Conservation (phyloP, 1,140 invertebrate genomes). For the Ceratitis capitata region DNA sequence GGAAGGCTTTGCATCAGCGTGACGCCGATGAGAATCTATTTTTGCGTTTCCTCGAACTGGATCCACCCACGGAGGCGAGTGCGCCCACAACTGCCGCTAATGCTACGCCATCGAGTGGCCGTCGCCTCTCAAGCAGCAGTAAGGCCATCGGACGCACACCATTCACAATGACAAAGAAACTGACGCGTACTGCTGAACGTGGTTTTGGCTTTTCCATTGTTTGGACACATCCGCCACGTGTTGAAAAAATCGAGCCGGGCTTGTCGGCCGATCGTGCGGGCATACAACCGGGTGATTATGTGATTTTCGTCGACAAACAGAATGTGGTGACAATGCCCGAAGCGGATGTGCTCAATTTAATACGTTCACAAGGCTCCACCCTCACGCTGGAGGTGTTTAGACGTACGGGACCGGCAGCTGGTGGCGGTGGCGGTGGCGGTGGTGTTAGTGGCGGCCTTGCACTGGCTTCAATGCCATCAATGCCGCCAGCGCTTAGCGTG, state of each 20-base stretch:
- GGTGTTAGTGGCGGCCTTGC: too few species aligned
- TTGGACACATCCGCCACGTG: slow-evolving; percentile 88
- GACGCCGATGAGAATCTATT: slow-evolving; percentile 79
- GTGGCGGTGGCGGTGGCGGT: slow-evolving; percentile 43
- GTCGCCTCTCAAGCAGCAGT: slow-evolving; percentile 32
- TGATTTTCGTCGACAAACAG: slow-evolving; percentile 85
- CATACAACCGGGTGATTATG: slow-evolving; percentile 82
- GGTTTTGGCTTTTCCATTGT: slow-evolving; percentile 90
- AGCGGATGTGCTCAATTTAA: slow-evolving; percentile 82
- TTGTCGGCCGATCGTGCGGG: slow-evolving; percentile 83
- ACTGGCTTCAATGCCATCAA: slow-evolving; percentile 56
- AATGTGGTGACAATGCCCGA: slow-evolving; percentile 82
- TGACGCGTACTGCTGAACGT: slow-evolving; percentile 69
- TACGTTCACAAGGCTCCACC: slow-evolving; percentile 68
- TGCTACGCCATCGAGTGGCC: slow-evolving; percentile 27
- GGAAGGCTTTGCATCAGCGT: slow-evolving; percentile 70
- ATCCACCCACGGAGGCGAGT: slow-evolving; percentile 72
- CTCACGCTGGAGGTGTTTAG: slow-evolving; percentile 82
- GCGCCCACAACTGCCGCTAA: slow-evolving; percentile 46
- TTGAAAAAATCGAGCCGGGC: slow-evolving; percentile 85
- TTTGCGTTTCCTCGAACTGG: slow-evolving; percentile 81
- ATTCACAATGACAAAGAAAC: slow-evolving; percentile 79
- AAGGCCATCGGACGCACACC: slow-evolving; percentile 75
- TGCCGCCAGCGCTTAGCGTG: slow-evolving; percentile 49
- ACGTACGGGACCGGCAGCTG: slow-evolving; percentile 61